Evolutionary conservation across 2,888 invertebrate genomes (phyloP).

Genomic region (Sminthurides aquaticus): DNA sequence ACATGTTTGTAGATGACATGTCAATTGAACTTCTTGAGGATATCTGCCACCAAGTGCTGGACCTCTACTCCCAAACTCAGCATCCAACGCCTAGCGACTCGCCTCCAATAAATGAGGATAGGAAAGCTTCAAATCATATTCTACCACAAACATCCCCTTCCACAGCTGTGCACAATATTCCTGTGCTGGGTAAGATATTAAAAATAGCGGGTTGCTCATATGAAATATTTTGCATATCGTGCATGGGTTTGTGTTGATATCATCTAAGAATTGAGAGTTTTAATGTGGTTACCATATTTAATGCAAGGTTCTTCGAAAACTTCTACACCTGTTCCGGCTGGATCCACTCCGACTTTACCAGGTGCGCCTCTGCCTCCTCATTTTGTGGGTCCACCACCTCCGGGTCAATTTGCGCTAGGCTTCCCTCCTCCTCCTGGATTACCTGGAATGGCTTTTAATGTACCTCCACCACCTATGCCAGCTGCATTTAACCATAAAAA

Average conservation of each 20-base stretch:
- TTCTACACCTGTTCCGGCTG: constrained; percentile 19
- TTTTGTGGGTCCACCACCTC: constrained; percentile 13
- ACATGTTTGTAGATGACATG: constrained; percentile 92
- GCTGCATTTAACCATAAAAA: not conserved
- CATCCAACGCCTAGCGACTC: constrained; percentile 52
- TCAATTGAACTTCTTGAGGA: constrained; percentile 88
- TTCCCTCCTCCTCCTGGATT: not conserved
- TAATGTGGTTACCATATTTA: not conserved
- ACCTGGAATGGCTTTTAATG: not conserved
- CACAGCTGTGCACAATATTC: constrained; percentile 3
- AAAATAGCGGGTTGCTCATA: no score
- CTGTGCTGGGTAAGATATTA: no score
- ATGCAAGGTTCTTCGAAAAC: constrained; percentile 4
- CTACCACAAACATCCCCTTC: constrained; percentile 25
- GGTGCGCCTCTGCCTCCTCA: constrained; percentile 13
- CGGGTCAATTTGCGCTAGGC: not conserved
- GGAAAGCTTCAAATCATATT: not conserved
- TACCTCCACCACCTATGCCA: constrained; percentile 6
- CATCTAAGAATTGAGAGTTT: not conserved
- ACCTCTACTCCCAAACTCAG: constrained; percentile 75
- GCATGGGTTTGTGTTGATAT: not conserved
- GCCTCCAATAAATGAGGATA: constrained; percentile 30
- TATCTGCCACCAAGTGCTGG: constrained; percentile 87
- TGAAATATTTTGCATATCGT: no score
- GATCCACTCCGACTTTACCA: constrained; percentile 22